These are phyloP conservation scores for Pachyrhynchus sulphureomaculatus DNA, from an alignment of 1,140 invertebrate genomes.

Conservation along the genomic window DNA sequence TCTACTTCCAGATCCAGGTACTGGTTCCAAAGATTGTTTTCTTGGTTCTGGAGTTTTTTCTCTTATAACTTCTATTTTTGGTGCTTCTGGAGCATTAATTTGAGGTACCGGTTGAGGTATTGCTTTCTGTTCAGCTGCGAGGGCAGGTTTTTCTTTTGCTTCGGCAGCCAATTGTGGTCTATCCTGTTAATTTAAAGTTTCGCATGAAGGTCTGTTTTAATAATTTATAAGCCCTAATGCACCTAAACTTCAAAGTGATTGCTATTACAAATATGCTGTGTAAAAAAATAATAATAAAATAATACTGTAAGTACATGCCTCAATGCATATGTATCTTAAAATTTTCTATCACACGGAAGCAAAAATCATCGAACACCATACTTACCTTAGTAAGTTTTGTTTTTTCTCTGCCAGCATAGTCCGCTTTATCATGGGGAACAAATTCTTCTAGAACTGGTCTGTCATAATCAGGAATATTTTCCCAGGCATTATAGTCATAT, in stretches of 20 bases:
- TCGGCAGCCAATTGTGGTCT: conserved; percentile 28
- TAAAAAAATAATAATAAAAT: conserved; percentile 1
- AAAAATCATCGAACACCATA: too few species aligned
- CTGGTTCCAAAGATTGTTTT: conserved; percentile 77
- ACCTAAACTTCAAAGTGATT: too few species aligned
- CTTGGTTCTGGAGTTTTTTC: conserved; percentile 74
- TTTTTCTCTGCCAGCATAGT: conserved; percentile 48
- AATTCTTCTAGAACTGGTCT: conserved; percentile 67
- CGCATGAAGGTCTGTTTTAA: too few species aligned
- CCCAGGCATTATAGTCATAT: conserved; percentile 62
- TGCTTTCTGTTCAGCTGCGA: conserved; percentile 35
- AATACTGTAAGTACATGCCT: too few species aligned
- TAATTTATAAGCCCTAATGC: too few species aligned
- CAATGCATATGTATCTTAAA: too few species aligned
- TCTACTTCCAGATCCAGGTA: conserved; percentile 68
- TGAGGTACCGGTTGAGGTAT: conserved; percentile 65
- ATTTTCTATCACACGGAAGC: too few species aligned
- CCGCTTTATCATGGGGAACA: conserved; percentile 52
- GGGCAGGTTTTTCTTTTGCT: conserved; percentile 32
- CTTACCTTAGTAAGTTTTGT: conserved; percentile 49
- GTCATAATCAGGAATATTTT: conserved; percentile 75
- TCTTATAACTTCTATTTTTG: conserved; percentile 82
- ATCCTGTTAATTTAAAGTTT: conserved; percentile 19
- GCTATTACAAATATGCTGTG: conserved; percentile 6
- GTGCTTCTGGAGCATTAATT: conserved; percentile 76